phyloP scores from a whole-genome alignment of 2,797 vertebrate species.

The Myotis planiceps region DNA sequence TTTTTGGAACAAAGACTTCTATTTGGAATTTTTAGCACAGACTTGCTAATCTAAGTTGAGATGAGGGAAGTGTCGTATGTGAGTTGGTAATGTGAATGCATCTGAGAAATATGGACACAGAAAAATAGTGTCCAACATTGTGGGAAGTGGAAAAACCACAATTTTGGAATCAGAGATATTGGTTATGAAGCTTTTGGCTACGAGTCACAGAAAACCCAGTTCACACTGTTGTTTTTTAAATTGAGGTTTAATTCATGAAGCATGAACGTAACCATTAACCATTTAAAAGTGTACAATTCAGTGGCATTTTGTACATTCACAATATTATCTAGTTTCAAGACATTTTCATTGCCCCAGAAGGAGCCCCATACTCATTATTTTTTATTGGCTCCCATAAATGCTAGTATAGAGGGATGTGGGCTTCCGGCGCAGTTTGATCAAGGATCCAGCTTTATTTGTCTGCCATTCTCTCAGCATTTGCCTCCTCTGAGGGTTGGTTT shows the following conservation, averaged over 20 bases:
- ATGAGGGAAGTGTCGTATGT: neutral
- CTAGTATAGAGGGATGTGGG: neutral
- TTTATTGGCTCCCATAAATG: neutral
- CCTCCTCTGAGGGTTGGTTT: neutral
- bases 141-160: neutral
- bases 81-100: neutral
- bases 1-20: neutral
- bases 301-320: neutral
- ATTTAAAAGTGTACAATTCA: neutral
- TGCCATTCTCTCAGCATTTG: neutral
- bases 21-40: neutral
- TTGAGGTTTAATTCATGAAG: neutral
- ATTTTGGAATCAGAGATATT: neutral
- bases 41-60: neutral
- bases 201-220: neutral
- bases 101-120: neutral
- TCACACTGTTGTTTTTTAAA: neutral
- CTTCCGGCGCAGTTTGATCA: neutral
- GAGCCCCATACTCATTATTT: neutral
- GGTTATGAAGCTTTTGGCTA: neutral
- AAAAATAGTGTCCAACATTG: neutral
- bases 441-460: neutral
- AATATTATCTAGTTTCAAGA: neutral
- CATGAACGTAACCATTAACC: neutral
- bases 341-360: neutral